phyloP scores from a whole-genome alignment of 2,888 invertebrate species.

The Polia nebulosa region DNA sequence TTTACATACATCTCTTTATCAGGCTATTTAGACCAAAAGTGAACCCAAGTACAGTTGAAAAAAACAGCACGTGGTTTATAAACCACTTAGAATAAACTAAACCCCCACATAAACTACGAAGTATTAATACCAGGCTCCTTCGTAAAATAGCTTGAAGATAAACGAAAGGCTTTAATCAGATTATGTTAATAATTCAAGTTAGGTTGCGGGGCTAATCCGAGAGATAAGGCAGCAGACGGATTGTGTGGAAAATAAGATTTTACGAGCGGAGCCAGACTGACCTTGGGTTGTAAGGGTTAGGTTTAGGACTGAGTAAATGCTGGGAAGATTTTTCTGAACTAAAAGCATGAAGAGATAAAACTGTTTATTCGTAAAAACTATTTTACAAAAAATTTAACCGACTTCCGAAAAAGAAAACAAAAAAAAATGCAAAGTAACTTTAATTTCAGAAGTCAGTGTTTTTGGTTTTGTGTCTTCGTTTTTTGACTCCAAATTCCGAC shows the following conservation, averaged over 20 bases:
- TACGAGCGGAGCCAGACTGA: slow-evolving; percentile 63
- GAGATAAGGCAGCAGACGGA: slow-evolving; percentile 69
- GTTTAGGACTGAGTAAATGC: slow-evolving; percentile 7
- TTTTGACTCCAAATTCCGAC: no score
- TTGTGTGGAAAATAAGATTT: slow-evolving; percentile 70
- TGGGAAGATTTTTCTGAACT: slow-evolving; percentile 5
- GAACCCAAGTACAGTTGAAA: background rate
- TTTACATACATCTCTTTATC: no score
- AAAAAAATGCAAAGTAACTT: no score
- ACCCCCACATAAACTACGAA: slow-evolving; percentile 42
- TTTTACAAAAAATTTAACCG: no score
- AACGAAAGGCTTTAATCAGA: slow-evolving; percentile 65
- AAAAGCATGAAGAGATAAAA: no score
- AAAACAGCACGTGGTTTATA: background rate
- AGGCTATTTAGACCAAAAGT: no score
- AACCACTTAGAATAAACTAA: slow-evolving; percentile 22
- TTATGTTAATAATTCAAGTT: slow-evolving; percentile 68
- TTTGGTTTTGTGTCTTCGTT: no score
- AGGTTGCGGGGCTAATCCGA: slow-evolving; percentile 56
- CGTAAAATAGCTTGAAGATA: slow-evolving; percentile 63
- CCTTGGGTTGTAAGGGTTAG: slow-evolving; percentile 43
- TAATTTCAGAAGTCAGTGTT: no score
- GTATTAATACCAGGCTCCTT: slow-evolving; percentile 35
- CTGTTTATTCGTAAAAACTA: no score
- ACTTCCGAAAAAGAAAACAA: no score